Evolutionary conservation across 1,140 invertebrate genomes (phyloP), one percentile per base, ranked within the genome.

Genomic region (Brachionus angularis): DNA sequence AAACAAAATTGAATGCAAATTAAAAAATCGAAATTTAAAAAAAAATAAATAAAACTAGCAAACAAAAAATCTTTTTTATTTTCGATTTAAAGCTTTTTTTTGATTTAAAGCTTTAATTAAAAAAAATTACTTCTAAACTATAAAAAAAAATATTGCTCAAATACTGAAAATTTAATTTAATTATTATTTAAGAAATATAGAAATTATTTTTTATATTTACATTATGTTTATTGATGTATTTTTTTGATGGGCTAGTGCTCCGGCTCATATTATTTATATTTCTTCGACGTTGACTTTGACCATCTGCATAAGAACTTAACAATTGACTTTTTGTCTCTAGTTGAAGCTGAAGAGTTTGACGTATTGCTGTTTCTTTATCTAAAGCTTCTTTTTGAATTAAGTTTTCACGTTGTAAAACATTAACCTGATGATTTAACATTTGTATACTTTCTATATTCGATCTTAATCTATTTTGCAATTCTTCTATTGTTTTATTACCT

Each of bases 331-430:
- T 79, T 58, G 75, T 76, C 61, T 79, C 78, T 0, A 79, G 71
- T 73, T 80, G 79, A 62, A 80, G 73, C 72, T 79, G 77, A 33
- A 80, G 69, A 3, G 76, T 79, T 71, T 80, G 79, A 29, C 79
- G 72, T 8, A 75, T 72, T 7, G 76, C 74, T 0, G 78, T 74
- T 69, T 81, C 79, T 18, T 78, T 74, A 25, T 81, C 79, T 14
- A 81, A 58, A 42, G 79, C 78, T 64, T 74, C 74, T 14, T 78
- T 74, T 18, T 79, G 72, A 16, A 75, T 73, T 10, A 75, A 61
- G 58, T 81, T 81, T 62, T 81, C 79, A 50, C 79, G 79, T 71
- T 81, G 78, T 33, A 80, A 44, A 5, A 67, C 74, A 64, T 74
- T 74, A 34, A 80, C 58, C 78, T 80, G 74, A 47, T 67, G 33